Base-by-base conservation (phyloP, 2,113 vertebrate genomes). In the Carassius auratus region DNA sequence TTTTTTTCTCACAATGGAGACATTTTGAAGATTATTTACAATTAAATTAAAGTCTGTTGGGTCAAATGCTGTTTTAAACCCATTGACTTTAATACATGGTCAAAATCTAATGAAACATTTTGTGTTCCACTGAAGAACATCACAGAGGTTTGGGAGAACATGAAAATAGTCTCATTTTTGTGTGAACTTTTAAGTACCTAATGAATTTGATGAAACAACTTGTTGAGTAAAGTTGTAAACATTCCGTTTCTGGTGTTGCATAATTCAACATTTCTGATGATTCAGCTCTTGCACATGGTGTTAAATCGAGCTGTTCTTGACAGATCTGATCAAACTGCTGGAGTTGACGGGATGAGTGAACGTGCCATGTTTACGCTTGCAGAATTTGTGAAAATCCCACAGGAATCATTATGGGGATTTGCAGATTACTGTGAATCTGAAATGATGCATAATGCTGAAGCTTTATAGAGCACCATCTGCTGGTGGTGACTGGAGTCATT, bases 331-430 rank as follows among this genome's bases (percentile, higher is more conserved):
- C 74, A 38, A 85, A 81, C 19, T 61, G 84, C 21, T 62, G 36
- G 59, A 81, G 42, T 61, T 45, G 61, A 71, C 55, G 61, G 66
- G 33, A 86, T 83, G 19, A 73, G n/a, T 83, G 80, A 42, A 42
- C 38, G 38, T 48, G 45, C 80, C 62, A 69, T 84, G 81, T 88
- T 88, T 86, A 85, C 69, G 5, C 3, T 84, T 78, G 62, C 76
- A 76, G 76, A 81, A 73, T 68, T 81, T 86, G 87, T 71, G 50
- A 75, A 73, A 84, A 81, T 86, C 85, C 26, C 87, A 84, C 81
- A 75, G 77, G 76, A 76, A 33, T 57, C 81, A 86, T 86, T 71
- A 86, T 61, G 84, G 76, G 23, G 81, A 84, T 88, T 88, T 38
- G 38, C 82, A 84, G 52, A 36, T 38, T 78, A 42, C 85, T 84